Base-by-base conservation (phyloP, 2,797 vertebrate species). In the Craterocephalus amniculus region DNA sequence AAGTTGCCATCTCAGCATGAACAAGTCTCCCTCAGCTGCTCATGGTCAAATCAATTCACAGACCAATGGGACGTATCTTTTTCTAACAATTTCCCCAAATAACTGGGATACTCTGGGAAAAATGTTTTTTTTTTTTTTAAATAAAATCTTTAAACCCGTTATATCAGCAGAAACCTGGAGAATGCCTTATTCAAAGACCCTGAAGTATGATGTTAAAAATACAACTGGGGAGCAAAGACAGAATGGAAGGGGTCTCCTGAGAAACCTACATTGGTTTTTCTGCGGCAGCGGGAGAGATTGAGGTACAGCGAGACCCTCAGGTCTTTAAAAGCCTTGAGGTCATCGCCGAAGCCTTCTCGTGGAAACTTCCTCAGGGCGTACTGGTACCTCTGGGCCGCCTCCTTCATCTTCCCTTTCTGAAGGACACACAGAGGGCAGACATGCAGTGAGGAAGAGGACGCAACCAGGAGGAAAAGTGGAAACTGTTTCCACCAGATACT, bases 371-470 rank as follows among this genome's bases (percentile, higher is more conserved):
- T 94, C 70, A 99, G 78, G 67, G 98, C 98, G 2, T 98, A 99
- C 89, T 99, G 98, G 88, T 99, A 99, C 87, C 98, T 93, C 94
- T 99, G 98, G 1, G 98, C 95, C 0, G 98, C 98, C 61, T 99
- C 98, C 86, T 98, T 99, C 98, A 99, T 99, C 94, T 98, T 99
- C 58, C 98, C 98, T 90, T 99, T 99, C 98, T 99, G 91, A 74
- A 93, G 67, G 82, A 67, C 84, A 86, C 59, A 75, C 32, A 56
- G 74, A 86, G 90, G 81, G 55, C 80, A 82, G 67, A 68, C 52
- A 62, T 27, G 52, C 56, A 59, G 79, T 63, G 58, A 87, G 67
- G 63, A 75, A 61, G 57, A 80, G 58, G 67, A 81, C 11, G 63
- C 56, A 65, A 83, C 14, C 77, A 82, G 63, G 52, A 48, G 61